phyloP scores from a whole-genome alignment of 2,797 vertebrate genomes.

The Darevskia mixta region DNA sequence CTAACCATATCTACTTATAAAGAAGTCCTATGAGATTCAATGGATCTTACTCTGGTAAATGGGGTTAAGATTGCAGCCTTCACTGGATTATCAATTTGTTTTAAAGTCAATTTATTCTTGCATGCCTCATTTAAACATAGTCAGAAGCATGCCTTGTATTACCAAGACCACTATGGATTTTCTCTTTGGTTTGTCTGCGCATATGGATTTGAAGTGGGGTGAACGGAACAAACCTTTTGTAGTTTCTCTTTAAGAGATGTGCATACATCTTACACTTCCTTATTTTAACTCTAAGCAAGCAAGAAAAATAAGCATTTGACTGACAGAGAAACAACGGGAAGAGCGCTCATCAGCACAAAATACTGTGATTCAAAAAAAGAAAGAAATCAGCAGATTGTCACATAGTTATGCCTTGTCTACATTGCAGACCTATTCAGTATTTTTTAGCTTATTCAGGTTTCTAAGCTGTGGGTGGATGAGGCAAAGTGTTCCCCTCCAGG shows the following conservation, averaged over 20 bases:
- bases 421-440: not conserved
- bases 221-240: constrained; percentile 59
- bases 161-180: not conserved
- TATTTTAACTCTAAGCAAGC: not conserved
- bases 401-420: not conserved
- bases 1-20: no score
- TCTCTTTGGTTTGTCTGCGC: not conserved
- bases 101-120: not conserved
- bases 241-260: constrained; percentile 23
- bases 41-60: no score
- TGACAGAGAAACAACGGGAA: fast-evolving
- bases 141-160: not conserved
- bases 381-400: fast-evolving
- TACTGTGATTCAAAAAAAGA: fast-evolving
- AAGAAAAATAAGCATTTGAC: not conserved
- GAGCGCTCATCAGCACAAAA: not conserved
- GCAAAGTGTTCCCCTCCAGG: not conserved
- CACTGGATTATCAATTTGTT: not conserved
- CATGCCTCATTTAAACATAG: not conserved
- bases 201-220: constrained; percentile 2
- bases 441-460: not conserved
- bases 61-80: no score
- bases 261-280: fast-evolving
- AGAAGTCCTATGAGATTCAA: not conserved
- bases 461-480: not conserved